Percentiles rank a stretch among this genome's conserved stretches.
These are phyloP conservation scores for Macrotus californicus DNA, from an alignment of 2,113 vertebrate genomes.

Conservation along the genomic window DNA sequence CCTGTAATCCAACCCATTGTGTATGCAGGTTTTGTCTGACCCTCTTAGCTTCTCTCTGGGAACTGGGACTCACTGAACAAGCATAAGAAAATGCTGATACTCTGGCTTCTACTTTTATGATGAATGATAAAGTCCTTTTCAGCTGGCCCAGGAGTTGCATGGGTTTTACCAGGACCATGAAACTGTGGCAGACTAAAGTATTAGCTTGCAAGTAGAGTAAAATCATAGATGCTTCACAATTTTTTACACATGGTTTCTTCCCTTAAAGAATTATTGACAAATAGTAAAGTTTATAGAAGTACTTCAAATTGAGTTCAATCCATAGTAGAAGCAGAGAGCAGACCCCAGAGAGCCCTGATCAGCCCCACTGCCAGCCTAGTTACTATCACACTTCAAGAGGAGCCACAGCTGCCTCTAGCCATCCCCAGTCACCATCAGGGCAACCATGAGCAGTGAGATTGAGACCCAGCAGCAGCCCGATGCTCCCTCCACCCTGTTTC, in stretches of 20 bases:
- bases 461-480: constrained; percentile 65
- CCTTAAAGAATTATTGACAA: neutral
- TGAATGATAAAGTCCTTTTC: neutral
- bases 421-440: constrained; percentile 90
- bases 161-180: neutral
- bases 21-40: neutral
- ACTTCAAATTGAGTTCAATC: constrained; percentile 88
- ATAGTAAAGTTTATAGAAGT: neutral
- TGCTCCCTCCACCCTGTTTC: constrained; percentile 45
- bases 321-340: constrained; percentile 98
- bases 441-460: constrained; percentile 78
- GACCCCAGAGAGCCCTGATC: constrained; percentile 95
- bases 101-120: neutral
- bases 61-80: neutral
- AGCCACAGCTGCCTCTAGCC: constrained; percentile 87
- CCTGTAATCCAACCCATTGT: neutral
- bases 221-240: too few relatives aligned
- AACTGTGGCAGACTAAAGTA: neutral
- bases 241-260: too few relatives aligned
- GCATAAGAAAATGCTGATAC: neutral
- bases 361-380: constrained; percentile 97
- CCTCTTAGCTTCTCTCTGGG: neutral
- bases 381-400: constrained; percentile 96
- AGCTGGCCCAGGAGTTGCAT: neutral
- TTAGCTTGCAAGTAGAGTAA: neutral